phyloP scores from a whole-genome alignment of 2,888 invertebrate genomes.

The Eurois occulta region DNA sequence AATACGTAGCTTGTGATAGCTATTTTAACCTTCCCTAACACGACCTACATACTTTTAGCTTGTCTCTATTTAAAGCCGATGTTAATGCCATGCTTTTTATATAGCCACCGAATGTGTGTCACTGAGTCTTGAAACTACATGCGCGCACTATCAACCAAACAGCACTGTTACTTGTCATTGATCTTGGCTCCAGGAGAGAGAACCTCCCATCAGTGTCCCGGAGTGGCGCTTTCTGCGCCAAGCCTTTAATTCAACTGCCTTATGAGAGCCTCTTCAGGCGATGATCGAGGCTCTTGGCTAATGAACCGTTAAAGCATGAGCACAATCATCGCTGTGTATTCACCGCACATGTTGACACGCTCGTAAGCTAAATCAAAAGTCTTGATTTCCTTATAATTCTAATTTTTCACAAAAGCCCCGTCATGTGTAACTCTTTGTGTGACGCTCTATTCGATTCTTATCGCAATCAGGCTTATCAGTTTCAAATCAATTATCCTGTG shows the following conservation, averaged over 20 bases:
- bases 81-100: constrained; percentile 27
- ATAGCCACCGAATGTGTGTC: constrained; percentile 6
- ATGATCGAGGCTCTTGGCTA: background rate
- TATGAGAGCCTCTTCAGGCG: background rate
- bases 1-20: background rate
- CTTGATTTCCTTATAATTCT: constrained; percentile 16
- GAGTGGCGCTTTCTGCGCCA: background rate
- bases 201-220: too few relatives aligned
- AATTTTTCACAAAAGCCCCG: background rate
- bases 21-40: constrained; percentile 20
- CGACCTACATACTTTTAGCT: constrained; percentile 47
- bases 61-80: constrained; percentile 36
- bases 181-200: background rate
- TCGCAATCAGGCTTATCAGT: background rate
- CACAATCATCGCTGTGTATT: background rate
- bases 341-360: background rate
- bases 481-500: background rate
- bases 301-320: background rate
- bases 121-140: constrained; percentile 14
- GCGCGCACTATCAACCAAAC: background rate
- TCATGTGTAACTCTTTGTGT: background rate
- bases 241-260: background rate
- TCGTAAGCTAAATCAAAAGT: background rate
- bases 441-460: background rate
- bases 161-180: background rate